These are phyloP conservation scores for Abrostola triplasia DNA, from an alignment of 2,888 invertebrate species.

Conservation along the genomic window DNA sequence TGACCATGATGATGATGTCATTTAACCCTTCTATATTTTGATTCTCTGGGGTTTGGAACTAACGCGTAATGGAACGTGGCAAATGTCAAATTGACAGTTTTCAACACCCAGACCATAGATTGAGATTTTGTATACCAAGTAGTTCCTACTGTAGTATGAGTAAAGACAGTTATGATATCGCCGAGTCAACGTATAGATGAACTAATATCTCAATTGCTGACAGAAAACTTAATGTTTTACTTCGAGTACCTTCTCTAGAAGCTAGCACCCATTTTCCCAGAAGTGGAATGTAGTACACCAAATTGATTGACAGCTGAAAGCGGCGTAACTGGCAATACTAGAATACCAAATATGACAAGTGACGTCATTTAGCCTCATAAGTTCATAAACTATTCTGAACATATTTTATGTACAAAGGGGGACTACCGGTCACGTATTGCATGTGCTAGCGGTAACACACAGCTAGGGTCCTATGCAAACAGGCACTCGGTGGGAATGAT, in stretches of 20 bases:
- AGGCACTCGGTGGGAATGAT: not conserved
- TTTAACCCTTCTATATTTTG: too few relatives aligned
- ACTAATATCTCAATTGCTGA: too few relatives aligned
- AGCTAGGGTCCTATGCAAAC: not conserved
- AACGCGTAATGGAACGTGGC: too few relatives aligned
- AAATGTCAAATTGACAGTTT: too few relatives aligned
- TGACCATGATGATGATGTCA: too few relatives aligned
- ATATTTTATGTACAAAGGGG: constrained; percentile 3
- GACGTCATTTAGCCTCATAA: not conserved
- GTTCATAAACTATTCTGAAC: not conserved
- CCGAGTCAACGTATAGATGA: too few relatives aligned
- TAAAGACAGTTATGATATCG: too few relatives aligned
- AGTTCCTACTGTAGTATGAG: too few relatives aligned
- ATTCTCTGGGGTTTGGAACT: too few relatives aligned
- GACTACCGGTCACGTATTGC: constrained; percentile 4
- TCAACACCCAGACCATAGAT: too few relatives aligned
- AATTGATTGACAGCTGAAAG: not conserved
- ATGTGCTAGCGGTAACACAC: not conserved
- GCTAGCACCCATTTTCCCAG: not conserved
- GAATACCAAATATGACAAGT: not conserved
- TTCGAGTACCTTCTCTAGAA: not conserved
- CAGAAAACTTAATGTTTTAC: not conserved
- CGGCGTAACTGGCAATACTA: not conserved
- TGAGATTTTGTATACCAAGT: too few relatives aligned
- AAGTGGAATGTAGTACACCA: not conserved